Base-by-base conservation (phyloP, 2,797 vertebrate genomes). In the Pseudomugil tenellus region DNA sequence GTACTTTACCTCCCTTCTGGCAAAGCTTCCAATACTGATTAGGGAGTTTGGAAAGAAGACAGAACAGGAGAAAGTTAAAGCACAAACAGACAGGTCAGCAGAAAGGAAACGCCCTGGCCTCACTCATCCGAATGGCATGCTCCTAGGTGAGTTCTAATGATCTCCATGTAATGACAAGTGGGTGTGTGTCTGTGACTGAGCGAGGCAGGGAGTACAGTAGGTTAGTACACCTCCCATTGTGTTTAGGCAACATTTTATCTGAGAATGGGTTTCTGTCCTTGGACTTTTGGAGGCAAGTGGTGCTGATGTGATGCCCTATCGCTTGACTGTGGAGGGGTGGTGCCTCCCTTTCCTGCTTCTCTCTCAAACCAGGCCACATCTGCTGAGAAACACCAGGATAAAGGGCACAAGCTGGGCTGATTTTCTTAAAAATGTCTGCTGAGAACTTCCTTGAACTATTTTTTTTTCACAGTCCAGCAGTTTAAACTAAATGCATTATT, bases 141-240 rank as follows among this genome's bases (percentile, higher is more conserved):
- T 86, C 84, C 82, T 73, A 87, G 87, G 83, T 88, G 87, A 88
- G 81, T 64, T 79, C 76, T 84, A 81, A 87, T 81, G 77, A 87
- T 80, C 77, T 83, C 61, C 29, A 53, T 31, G 74, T 56, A 8
- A 43, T 79, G 84, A 85, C 74, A 87, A 82, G 84, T 75, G 53
- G 78, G 80, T 76, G 80, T 71, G 59, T 78, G 58, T 77, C 63
- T 74, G 46, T 72, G 72, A 72, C 19, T 64, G 64, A 84, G 54
- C 1, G 13, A 61, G 31, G 60, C 25, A 57, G 62, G 57, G 65
- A 17, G 68, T 66, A 48, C 63, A 56, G 57, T 48, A 43, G 58
- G 63, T 77, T 81, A 81, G 65, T 43, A 57, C 61, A 56, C 61
- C 58, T 73, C 43, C 43, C 52, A 89, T 86, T 76, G 67, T 66